A percentile compares a stretch with the other conserved stretches of the same genome.
Evolutionary conservation across 2,113 vertebrate genomes (phyloP).

Genomic region (Psittacula cyanocephala): DNA sequence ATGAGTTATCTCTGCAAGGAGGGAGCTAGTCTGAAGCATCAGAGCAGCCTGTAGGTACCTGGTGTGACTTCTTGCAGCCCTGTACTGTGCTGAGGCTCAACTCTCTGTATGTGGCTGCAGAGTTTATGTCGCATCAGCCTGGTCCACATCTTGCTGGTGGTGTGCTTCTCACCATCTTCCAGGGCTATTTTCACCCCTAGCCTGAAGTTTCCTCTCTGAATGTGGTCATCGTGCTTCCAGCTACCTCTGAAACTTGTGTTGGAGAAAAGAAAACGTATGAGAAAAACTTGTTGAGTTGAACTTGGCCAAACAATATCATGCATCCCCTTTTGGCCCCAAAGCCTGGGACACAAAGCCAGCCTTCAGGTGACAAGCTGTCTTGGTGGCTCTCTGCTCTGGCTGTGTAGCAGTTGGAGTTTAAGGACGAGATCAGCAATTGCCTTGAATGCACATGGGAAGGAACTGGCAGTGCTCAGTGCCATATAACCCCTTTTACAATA

Average conservation of each 20-base stretch:
- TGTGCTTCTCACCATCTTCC: not conserved
- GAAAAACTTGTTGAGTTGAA: not conserved
- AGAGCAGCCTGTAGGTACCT: not conserved
- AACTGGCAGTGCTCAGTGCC: not conserved
- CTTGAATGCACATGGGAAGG: not conserved
- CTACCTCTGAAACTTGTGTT: not conserved
- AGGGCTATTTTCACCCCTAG: not conserved
- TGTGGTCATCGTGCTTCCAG: not conserved
- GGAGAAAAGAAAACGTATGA: not conserved
- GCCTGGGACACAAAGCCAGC: not conserved
- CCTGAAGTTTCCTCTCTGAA: not conserved
- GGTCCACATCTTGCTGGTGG: not conserved
- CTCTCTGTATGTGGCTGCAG: not conserved
- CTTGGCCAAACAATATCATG: not conserved
- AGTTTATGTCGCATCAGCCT: not conserved
- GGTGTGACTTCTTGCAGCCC: not conserved
- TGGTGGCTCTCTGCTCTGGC: not conserved
- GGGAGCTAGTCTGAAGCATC: not conserved
- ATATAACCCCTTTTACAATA: rapidly evolving
- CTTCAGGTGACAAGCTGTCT: not conserved
- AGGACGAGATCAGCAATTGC: not conserved
- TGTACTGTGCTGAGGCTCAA: not conserved
- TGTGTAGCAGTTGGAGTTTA: not conserved
- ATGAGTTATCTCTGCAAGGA: not conserved
- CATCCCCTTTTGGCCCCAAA: not conserved